A percentile compares a stretch with the other conserved stretches of the same genome.
Conservation (phyloP, 1,140 invertebrate genomes). For the Yoshiicerus persimilis region DNA sequence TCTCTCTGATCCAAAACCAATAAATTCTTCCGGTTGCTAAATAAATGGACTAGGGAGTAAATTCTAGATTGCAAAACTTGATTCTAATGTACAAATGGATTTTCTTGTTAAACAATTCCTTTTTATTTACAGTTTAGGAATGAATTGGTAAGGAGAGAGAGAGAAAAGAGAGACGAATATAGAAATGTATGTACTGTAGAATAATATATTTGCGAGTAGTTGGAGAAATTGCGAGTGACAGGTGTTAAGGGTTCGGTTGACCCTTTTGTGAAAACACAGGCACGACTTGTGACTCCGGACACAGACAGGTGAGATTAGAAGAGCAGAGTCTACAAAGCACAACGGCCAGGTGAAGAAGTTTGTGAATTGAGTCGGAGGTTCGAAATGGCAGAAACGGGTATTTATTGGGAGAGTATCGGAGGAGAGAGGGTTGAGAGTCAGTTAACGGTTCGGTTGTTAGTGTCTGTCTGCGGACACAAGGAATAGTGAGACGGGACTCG, state of each 20-base stretch:
- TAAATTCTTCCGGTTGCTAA: no score
- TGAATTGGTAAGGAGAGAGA: no score
- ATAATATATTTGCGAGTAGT: no score
- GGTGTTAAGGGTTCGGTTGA: no score
- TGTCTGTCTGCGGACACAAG: slow-evolving; percentile 34
- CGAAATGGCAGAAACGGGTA: not conserved
- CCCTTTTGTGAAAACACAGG: no score
- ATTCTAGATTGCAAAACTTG: not conserved
- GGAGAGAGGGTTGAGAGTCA: not conserved
- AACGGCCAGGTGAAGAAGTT: not conserved
- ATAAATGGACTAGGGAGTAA: not conserved
- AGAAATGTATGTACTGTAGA: no score
- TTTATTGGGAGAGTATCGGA: not conserved
- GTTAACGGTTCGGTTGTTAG: slow-evolving; percentile 16
- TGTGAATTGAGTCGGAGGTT: not conserved
- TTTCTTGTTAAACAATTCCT: not conserved
- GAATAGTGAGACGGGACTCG: slow-evolving; percentile 36
- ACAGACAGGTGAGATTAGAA: no score
- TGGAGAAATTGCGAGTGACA: no score
- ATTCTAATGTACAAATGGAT: not conserved
- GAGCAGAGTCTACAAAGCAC: not conserved
- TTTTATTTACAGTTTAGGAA: no score
- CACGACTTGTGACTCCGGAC: no score
- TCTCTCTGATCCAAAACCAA: no score
- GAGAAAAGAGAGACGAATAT: no score